Base-by-base conservation (phyloP, 2,888 invertebrate genomes). In the Dicyrtoma fusca region DNA sequence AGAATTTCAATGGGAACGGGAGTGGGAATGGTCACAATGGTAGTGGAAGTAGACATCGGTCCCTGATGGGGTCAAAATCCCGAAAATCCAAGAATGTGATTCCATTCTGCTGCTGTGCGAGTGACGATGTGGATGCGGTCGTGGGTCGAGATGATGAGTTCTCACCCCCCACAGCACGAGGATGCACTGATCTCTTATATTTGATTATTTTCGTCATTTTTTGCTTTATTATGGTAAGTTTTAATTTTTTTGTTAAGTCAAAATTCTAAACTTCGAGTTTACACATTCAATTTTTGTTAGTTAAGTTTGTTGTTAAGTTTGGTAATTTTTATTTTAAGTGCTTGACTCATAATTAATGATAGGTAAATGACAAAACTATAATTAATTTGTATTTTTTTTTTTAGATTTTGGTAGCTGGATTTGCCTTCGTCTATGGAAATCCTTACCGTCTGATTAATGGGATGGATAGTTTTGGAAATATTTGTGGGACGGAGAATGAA, bases 401-500 rank as follows among this genome's bases (percentile, higher is more conserved):
- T 45, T 84, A 92, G 93, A 89, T 93, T 81, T 87, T 92, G 78
- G 89, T 94, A 79, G 92, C 92, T 42, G 91, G 90, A 13, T 94
- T 95, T 85, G 92, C 95, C 11, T 89, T 93, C 82, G 92, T 93
- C 0, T 93, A 92, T 83, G 95, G 94, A 19, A 92, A 92, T 84
- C 94, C 95, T 0, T 84, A 90, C 81, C 87, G 94, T 76, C 87
- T 95, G 53, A 90, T 94, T 75, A 93, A 94, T 86, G 95, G 95
- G 19, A 94, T 92, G 84, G 95, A 96, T 83, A 94, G 94, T 71
- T 96, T 94, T 86, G 95, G 95, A 10, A 96, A 97, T 83, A 94
- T 94, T 44, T 97, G 97, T 84, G 96, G 96, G 17, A 89, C 91
- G 25, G 89, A 89, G 81, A 96, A 95, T 84, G 89, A 89, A 79